These are phyloP conservation scores for Carettochelys insculpta DNA, from an alignment of 2,113 vertebrate species.

Conservation along the genomic window DNA sequence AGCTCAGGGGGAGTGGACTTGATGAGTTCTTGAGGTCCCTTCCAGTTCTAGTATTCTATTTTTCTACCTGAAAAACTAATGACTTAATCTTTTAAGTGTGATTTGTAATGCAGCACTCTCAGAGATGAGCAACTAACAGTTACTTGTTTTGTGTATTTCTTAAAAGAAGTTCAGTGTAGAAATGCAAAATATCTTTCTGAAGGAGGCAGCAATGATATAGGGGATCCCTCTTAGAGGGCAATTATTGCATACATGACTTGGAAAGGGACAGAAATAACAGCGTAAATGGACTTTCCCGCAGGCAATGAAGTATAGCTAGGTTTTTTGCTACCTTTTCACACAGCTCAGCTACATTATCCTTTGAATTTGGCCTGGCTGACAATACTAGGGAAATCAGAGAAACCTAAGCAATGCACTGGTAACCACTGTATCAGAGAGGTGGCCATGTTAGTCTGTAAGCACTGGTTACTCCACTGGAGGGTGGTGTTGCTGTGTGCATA, in stretches of 20 bases:
- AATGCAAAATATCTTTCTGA: neutral
- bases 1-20: too few relatives aligned
- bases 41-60: too few relatives aligned
- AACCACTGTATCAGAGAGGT: too few relatives aligned
- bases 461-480: conserved; percentile 8
- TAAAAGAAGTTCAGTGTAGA: neutral
- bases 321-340: neutral
- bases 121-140: neutral
- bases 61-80: neutral
- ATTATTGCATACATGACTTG: neutral
- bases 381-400: neutral
- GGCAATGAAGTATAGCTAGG: too few relatives aligned
- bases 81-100: neutral
- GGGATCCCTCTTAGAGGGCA: neutral
- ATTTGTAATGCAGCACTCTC: too few relatives aligned
- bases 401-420: neutral
- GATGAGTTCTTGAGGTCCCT: too few relatives aligned
- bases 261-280: neutral
- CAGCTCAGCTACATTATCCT: neutral
- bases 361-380: neutral
- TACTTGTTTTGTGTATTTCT: neutral
- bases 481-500: conserved; percentile 21
- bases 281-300: neutral
- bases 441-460: too few relatives aligned
- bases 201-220: neutral